Base-by-base conservation (phyloP, 2,888 invertebrate genomes). In the Criorhina ranunculi region DNA sequence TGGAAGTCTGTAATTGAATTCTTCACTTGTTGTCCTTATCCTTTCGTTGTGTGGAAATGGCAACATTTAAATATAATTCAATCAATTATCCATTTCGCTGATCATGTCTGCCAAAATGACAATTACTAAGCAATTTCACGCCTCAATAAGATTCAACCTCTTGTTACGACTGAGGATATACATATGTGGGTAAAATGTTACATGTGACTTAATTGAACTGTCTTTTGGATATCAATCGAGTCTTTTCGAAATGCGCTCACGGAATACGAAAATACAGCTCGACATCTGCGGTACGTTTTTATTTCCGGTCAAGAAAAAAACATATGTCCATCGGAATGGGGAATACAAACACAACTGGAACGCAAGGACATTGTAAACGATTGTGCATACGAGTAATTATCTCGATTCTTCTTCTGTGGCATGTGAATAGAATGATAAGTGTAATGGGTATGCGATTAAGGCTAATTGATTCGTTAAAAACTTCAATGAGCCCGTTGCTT, bases 111-210 rank as follows among this genome's bases (percentile, higher is more conserved):
- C 31, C 60, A 44, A 60, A 60, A 60, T 60, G 60, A 44, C 60
- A 60, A 44, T 60, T 60, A 60, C 60, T 29, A 9, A n/a, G 44
- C 60, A 60, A 60, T 60, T 60, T 60, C 44, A 60, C 44, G 60
- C 60, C 60, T 60, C 60, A 60, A 44, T 60, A 40, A 17, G 44
- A 44, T 44, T 31, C 29, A n/a, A 44, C 31, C 42, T 60, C 60
- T 42, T 42, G 29, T 15, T 42, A 7, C 15, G 15, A 17, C 9
- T 17, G 8, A 17, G 12, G 40, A 40, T 40, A 17, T 17, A 44
- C n/a, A n/a, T n/a, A n/a, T n/a, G 24, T 24, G 24, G 24, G 24
- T 4, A 24, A 24, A 24, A 1, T 24, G 24, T n/a, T n/a, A n/a
- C n/a, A n/a, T 29, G 51, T 7, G 29, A n/a, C 29, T 29, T 29